These are phyloP conservation scores for Tetrapedia diversipes DNA, from an alignment of 2,888 invertebrate genomes.

Conservation along the genomic window DNA sequence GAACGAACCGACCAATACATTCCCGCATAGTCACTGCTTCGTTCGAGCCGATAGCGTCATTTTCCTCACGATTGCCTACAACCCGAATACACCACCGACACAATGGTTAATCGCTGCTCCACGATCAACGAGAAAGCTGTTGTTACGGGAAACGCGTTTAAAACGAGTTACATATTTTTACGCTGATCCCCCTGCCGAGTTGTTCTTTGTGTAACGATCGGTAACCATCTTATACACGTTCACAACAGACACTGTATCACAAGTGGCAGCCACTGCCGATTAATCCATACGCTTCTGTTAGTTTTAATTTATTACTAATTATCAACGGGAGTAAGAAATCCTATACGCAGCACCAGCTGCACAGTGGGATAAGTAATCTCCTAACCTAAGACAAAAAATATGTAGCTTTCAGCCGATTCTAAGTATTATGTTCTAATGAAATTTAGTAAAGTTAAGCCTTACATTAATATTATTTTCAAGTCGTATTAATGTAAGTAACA, in stretches of 20 bases:
- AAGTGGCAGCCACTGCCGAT: too few species aligned
- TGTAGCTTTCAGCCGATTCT: too few species aligned
- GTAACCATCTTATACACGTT: not conserved
- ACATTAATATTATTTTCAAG: too few species aligned
- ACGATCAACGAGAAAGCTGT: slow-evolving; percentile 9
- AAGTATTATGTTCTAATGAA: too few species aligned
- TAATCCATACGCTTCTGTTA: too few species aligned
- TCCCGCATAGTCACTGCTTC: slow-evolving; percentile 12
- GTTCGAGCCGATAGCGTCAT: slow-evolving; percentile 22
- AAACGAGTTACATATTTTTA: slow-evolving; percentile 6
- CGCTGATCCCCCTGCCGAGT: slow-evolving; percentile 1
- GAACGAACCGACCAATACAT: slow-evolving; percentile 29
- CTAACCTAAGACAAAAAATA: too few species aligned
- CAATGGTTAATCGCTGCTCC: slow-evolving; percentile 41
- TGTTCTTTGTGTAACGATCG: not conserved
- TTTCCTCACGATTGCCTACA: slow-evolving; percentile 33
- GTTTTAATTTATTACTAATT: too few species aligned
- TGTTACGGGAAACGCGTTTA: slow-evolving; percentile 15
- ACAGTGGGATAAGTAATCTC: too few species aligned
- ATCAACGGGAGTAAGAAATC: too few species aligned
- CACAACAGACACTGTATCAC: not conserved
- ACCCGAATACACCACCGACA: slow-evolving; percentile 1
- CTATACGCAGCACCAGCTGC: too few species aligned
- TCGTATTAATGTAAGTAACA: too few species aligned
- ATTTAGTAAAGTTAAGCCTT: too few species aligned